Evolutionary conservation across 2,113 vertebrate species (phyloP).

Genomic region (Amblyornis subalaris): DNA sequence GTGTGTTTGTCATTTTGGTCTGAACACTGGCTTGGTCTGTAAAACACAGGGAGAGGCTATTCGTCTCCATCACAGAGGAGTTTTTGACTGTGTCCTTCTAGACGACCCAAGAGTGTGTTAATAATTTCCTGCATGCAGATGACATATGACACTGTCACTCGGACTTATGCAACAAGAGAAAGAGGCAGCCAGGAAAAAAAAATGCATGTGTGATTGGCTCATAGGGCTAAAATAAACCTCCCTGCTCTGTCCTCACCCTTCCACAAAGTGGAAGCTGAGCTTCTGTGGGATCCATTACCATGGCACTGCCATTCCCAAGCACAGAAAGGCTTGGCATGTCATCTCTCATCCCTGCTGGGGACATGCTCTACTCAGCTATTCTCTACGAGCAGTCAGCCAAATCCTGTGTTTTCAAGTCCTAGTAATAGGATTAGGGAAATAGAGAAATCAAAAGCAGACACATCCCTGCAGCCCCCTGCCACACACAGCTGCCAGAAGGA

Average conservation of each 20-base stretch:
- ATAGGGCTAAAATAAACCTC: conserved; percentile 47
- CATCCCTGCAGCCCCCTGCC: neutral
- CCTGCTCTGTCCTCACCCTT: neutral
- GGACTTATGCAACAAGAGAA: conserved; percentile 5
- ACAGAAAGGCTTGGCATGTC: neutral
- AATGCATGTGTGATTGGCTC: neutral
- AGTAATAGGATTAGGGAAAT: neutral
- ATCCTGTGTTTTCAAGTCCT: neutral
- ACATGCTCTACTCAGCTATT: neutral
- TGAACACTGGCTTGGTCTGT: neutral
- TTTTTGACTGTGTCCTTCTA: neutral
- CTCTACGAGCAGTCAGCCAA: neutral
- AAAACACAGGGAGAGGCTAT: neutral
- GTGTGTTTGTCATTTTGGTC: neutral
- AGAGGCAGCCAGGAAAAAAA: neutral
- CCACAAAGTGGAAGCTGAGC: neutral
- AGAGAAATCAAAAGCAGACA: neutral
- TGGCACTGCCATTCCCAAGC: neutral
- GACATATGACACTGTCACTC: conserved; percentile 23
- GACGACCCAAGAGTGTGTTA: neutral
- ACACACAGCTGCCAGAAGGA: neutral
- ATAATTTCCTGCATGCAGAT: neutral
- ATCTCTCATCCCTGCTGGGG: neutral
- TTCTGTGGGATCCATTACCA: neutral
- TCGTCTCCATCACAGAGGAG: neutral